These are phyloP conservation scores for Drosophila cardini DNA, from an alignment of 1,140 invertebrate genomes.

Conservation along the genomic window DNA sequence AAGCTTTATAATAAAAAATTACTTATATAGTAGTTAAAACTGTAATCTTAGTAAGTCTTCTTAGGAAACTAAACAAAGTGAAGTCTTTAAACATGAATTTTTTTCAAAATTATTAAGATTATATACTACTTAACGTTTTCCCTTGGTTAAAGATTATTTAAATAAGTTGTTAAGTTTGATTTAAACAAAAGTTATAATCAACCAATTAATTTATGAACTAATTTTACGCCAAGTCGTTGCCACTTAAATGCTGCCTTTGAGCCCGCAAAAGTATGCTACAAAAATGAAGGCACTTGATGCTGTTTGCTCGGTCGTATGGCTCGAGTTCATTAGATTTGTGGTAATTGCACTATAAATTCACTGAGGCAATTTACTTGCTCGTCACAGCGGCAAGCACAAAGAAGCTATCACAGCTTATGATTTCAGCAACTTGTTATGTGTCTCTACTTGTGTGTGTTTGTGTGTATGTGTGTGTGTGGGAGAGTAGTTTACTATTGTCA, in stretches of 20 bases:
- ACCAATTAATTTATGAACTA: not conserved
- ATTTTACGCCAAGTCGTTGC: not conserved
- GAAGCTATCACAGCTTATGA: slow-evolving; percentile 76
- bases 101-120: no score
- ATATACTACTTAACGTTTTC: no score
- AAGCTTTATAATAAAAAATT: no score
- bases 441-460: slow-evolving; percentile 30
- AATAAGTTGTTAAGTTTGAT: no score
- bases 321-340: slow-evolving; percentile 69
- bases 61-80: not conserved
- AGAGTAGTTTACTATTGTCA: slow-evolving; percentile 80
- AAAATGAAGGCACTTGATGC: slow-evolving; percentile 11
- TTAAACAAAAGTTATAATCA: no score
- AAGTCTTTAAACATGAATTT: not conserved
- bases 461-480: slow-evolving; percentile 32
- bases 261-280: slow-evolving; percentile 39
- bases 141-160: no score
- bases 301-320: not conserved
- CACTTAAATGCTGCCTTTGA: not conserved
- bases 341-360: slow-evolving; percentile 80
- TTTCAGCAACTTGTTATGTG: slow-evolving; percentile 64
- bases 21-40: no score
- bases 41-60: no score
- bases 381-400: slow-evolving; percentile 52
- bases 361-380: slow-evolving; percentile 73